Evolutionary conservation across 2,888 invertebrate genomes (phyloP).

Genomic region (Hecatera dysodea): DNA sequence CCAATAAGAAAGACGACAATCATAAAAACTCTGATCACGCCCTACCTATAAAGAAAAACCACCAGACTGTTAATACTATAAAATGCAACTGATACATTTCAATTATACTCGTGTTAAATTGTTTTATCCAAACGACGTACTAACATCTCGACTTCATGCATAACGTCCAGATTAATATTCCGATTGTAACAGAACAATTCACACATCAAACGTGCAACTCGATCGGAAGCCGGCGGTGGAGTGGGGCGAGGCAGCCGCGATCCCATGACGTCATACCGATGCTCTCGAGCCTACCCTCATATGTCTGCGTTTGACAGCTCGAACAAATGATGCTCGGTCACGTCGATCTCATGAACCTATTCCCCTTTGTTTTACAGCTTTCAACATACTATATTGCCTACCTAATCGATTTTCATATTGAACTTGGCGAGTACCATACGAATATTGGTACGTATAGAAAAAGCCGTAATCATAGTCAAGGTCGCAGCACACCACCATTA

Average conservation of each 20-base stretch:
- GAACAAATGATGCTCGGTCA: slow-evolving; percentile 71
- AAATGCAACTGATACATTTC: slow-evolving; percentile 25
- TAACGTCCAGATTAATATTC: slow-evolving; percentile 52
- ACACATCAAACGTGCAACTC: slow-evolving; percentile 55
- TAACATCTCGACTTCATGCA: slow-evolving; percentile 31
- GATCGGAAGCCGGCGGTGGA: slow-evolving; percentile 49
- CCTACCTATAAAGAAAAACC: slow-evolving; percentile 1
- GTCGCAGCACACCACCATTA: slow-evolving; percentile 51
- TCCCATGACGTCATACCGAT: slow-evolving; percentile 65
- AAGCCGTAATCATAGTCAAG: slow-evolving; percentile 50
- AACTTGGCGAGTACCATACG: slow-evolving; percentile 57
- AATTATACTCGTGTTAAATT: slow-evolving; percentile 39
- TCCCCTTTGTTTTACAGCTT: slow-evolving; percentile 67
- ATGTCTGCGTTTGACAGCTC: slow-evolving; percentile 72
- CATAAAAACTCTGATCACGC: slow-evolving; percentile 15
- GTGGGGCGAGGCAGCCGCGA: slow-evolving; percentile 47
- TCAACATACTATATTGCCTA: slow-evolving; percentile 52
- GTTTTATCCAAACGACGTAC: slow-evolving; percentile 34
- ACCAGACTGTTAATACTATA: slow-evolving; percentile 5
- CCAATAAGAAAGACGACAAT: background rate
- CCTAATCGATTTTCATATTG: slow-evolving; percentile 57
- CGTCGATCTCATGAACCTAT: slow-evolving; percentile 64
- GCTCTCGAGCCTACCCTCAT: slow-evolving; percentile 71
- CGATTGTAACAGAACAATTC: slow-evolving; percentile 50
- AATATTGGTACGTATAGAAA: slow-evolving; percentile 63